phyloP scores from a whole-genome alignment of 2,888 invertebrate genomes.

The Syritta pipiens region DNA sequence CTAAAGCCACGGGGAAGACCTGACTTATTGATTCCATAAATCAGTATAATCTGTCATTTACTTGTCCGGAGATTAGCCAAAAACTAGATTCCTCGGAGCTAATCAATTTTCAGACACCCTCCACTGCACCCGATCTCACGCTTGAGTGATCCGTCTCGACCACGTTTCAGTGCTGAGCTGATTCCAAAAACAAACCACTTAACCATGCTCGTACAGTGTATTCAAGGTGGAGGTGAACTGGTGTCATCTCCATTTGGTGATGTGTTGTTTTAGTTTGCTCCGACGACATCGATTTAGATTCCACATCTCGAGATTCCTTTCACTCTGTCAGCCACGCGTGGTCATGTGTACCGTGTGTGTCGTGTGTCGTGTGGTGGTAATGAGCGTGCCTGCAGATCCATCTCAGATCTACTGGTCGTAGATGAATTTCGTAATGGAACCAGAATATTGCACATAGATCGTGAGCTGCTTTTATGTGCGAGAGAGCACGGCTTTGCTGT shows the following conservation, averaged over 20 bases:
- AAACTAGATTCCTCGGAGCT: no score
- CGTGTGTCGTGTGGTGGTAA: neutral
- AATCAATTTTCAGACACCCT: no score
- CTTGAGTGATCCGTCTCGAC: neutral
- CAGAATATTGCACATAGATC: constrained; percentile 19
- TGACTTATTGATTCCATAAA: neutral
- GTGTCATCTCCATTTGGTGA: constrained; percentile 44
- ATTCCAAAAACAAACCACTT: neutral
- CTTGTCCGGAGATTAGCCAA: neutral
- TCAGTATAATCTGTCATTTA: neutral
- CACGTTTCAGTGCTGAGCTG: neutral
- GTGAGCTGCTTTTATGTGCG: constrained; percentile 6
- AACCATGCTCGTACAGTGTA: neutral
- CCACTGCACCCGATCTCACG: neutral
- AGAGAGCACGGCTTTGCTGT: neutral
- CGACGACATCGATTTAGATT: constrained; percentile 3
- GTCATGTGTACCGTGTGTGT: no score
- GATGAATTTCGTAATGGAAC: constrained; percentile 24
- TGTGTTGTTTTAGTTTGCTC: neutral
- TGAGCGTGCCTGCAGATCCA: constrained; percentile 9
- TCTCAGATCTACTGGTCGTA: no score
- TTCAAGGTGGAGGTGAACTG: constrained; percentile 59
- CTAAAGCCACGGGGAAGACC: no score
- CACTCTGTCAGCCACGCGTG: constrained; percentile 25
- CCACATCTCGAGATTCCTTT: constrained; percentile 20